These are phyloP conservation scores for Amblyornis subalaris DNA, from an alignment of 2,113 vertebrate genomes.

Conservation along the genomic window DNA sequence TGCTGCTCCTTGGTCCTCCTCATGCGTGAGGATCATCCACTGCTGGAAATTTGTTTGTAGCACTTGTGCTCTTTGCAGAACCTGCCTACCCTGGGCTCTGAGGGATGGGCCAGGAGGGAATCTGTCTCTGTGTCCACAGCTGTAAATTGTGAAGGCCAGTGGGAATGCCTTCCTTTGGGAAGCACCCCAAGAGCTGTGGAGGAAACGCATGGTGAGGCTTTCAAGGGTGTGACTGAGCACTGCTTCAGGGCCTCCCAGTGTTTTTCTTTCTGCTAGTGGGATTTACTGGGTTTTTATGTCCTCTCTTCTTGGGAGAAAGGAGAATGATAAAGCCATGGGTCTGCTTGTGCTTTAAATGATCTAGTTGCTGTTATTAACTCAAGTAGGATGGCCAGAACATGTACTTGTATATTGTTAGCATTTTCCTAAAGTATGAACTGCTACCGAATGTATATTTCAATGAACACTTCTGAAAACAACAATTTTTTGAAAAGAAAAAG, in stretches of 20 bases:
- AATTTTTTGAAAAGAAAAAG: neutral
- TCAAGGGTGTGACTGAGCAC: neutral
- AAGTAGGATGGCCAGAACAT: neutral
- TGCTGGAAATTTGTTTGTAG: rapidly evolving
- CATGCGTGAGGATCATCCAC: rapidly evolving
- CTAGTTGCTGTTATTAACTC: neutral
- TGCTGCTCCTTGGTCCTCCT: neutral
- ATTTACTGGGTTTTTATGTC: neutral
- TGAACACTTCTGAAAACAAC: neutral
- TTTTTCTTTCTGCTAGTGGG: neutral
- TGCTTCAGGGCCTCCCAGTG: neutral
- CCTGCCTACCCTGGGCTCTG: too few relatives aligned
- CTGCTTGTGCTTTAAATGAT: neutral
- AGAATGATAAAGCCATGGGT: neutral
- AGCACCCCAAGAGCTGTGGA: neutral
- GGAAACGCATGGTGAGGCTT: neutral
- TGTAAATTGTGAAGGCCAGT: neutral
- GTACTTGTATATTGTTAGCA: neutral
- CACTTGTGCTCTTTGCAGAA: neutral
- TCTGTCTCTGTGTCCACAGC: rapidly evolving
- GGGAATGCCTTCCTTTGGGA: neutral
- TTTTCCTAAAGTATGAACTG: neutral
- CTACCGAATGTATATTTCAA: neutral
- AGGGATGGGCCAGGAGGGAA: neutral
- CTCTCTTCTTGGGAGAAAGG: neutral